A percentile compares a stretch with the other conserved stretches of the same genome.
Conservation (phyloP, 2,888 invertebrate genomes). For the Hydropsyche betteni region DNA sequence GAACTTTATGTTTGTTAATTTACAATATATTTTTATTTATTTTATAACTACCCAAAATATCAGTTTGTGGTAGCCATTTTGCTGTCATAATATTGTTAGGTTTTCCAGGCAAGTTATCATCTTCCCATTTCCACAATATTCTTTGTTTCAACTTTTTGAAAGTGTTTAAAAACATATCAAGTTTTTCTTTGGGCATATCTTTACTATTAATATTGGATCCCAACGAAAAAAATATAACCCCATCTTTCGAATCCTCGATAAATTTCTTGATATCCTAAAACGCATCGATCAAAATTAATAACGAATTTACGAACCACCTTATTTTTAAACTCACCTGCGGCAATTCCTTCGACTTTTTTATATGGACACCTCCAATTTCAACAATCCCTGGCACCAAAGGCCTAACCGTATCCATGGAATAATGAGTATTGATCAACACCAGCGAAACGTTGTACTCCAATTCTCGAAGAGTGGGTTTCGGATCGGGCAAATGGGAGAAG, state of each 20-base stretch:
- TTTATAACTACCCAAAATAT: slow-evolving; percentile 58
- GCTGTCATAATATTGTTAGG: slow-evolving; percentile 60
- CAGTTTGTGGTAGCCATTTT: slow-evolving; percentile 69
- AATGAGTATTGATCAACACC: slow-evolving; percentile 63
- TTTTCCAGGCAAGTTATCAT: slow-evolving; percentile 58
- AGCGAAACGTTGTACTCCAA: slow-evolving; percentile 62
- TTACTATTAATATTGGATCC: slow-evolving; percentile 62
- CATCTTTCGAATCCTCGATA: slow-evolving; percentile 58
- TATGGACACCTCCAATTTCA: slow-evolving; percentile 67
- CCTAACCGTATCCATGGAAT: slow-evolving; percentile 59
- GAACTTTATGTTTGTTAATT: not conserved
- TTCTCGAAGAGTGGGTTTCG: slow-evolving; percentile 58
- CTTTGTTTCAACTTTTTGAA: slow-evolving; percentile 59
- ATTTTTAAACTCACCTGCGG: slow-evolving; percentile 51
- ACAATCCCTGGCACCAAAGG: slow-evolving; percentile 61
- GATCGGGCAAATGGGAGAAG: slow-evolving; percentile 56
- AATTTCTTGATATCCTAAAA: slow-evolving; percentile 57
- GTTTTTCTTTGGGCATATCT: slow-evolving; percentile 58
- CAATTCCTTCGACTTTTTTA: slow-evolving; percentile 58
- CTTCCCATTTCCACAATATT: slow-evolving; percentile 64
- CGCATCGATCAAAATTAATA: slow-evolving; percentile 11
- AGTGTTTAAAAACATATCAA: slow-evolving; percentile 58
- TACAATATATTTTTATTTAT: not conserved
- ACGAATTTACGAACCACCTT: too few species aligned
- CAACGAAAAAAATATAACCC: slow-evolving; percentile 64